A percentile compares a stretch with the other conserved stretches of the same genome.
phyloP scores from a whole-genome alignment of 2,797 vertebrate species.

The Brachyalestes nurse region DNA sequence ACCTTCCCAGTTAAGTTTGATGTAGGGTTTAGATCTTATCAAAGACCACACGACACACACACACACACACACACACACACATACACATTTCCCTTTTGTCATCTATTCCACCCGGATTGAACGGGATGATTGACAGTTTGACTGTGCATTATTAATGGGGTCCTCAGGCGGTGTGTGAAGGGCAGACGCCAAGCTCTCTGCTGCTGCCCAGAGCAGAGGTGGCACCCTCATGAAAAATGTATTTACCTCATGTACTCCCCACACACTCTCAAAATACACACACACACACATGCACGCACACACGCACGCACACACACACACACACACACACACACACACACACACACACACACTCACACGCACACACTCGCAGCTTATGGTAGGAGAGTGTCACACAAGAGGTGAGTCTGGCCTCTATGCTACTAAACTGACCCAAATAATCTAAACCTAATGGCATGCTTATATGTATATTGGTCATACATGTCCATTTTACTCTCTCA shows the following conservation, averaged over 20 bases:
- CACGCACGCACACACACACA: constrained; percentile 24
- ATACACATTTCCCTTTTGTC: constrained; percentile 19
- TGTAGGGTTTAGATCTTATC: constrained; percentile 9
- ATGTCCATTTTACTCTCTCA: too few species aligned
- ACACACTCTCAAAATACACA: constrained; percentile 86
- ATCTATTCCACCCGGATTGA: constrained; percentile 73
- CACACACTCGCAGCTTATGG: neutral
- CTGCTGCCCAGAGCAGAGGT: constrained; percentile 73
- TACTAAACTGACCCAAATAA: constrained; percentile 7
- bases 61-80: constrained; percentile 6
- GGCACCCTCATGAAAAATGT: constrained; percentile 91
- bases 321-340: constrained; percentile 27
- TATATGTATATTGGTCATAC: neutral
- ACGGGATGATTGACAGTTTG: constrained; percentile 81
- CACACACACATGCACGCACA: constrained; percentile 47
- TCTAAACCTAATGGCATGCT: neutral
- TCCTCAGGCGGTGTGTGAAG: constrained; percentile 85
- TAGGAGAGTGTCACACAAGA: neutral
- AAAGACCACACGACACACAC: neutral
- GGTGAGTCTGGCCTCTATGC: neutral
- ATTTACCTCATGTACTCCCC: constrained; percentile 87
- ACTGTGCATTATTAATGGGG: constrained; percentile 92
- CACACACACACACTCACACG: too few species aligned
- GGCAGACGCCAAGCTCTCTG: constrained; percentile 83
- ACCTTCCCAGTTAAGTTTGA: neutral